Base-by-base conservation (phyloP, 2,113 vertebrate species). In the Trematocara variabile region DNA sequence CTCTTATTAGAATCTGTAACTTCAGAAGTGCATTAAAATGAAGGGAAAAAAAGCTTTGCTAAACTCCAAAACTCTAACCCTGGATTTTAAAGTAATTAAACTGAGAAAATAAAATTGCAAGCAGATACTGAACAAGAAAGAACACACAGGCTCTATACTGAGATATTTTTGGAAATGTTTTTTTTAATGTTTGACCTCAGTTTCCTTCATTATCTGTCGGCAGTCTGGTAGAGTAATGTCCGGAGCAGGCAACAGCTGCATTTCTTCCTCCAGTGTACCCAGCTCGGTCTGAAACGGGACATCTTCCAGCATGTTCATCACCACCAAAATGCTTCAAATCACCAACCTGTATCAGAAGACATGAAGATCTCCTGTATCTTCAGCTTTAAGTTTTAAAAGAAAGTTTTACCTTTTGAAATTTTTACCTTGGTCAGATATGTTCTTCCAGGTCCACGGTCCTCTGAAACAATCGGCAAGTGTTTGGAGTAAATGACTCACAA, bases 231-330 rank as follows among this genome's bases (percentile, higher is more conserved):
- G 4, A 5, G 91, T 88, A 33, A 98, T 60, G 73, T 96, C 94
- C 0, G 95, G 96, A 3, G 87, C 90, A 0, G 82, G 89, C 53
- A 91, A 70, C 1, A 80, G 52, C 50, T 81, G 92, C 14, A 87
- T 87, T 30, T 93, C 89, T 63, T 79, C 93, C 68, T 90, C 91
- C 46, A 90, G 86, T 0, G 92, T 85, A 28, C 93, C 94, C 30
- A 93, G 52, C 2, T 90, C 65, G 1, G 93, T 94, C 86, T 96
- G 96, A 94, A 99, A 99, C 2, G 97, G 97, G 78, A 99, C 82
- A 5, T 96, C 97, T 82, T 99, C 97, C 75, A 99, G 93, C 81
- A 92, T 91, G 87, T 89, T 97, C 97, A 98, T 98, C 3, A 14
- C 83, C 10, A 56, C 70, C 11, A 34, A 70, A 73, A n/a, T 22